Conservation (phyloP, 2,888 invertebrate genomes). For the Nymphalis urticae region DNA sequence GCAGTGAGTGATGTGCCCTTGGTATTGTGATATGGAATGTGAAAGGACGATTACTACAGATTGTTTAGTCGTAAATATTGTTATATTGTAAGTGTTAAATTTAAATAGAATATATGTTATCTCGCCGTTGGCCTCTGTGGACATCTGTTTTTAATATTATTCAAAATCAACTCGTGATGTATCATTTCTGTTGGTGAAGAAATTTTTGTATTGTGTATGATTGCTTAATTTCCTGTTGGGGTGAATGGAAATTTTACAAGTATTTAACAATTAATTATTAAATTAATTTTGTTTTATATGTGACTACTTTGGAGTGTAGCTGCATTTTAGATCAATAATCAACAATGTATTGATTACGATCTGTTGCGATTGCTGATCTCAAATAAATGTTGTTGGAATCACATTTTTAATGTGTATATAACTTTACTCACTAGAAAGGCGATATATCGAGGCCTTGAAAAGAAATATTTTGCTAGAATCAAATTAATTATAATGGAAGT, state of each 20-base stretch:
- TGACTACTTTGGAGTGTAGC: constrained; percentile 44
- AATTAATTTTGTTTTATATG: constrained; percentile 44
- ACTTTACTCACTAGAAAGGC: constrained; percentile 55
- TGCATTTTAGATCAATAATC: constrained; percentile 43
- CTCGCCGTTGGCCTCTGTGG: constrained; percentile 59
- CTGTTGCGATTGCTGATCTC: constrained; percentile 59
- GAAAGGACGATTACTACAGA: constrained; percentile 52
- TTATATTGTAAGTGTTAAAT: constrained; percentile 73
- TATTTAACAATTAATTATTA: constrained; percentile 18
- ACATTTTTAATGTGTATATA: constrained; percentile 47
- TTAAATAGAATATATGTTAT: constrained; percentile 66
- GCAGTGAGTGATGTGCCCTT: constrained; percentile 61
- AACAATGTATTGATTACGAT: constrained; percentile 47
- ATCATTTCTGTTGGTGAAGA: constrained; percentile 31
- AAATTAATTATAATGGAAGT: constrained; percentile 68
- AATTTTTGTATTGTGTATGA: constrained; percentile 39
- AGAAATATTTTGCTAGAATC: constrained; percentile 41
- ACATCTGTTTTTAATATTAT: constrained; percentile 78
- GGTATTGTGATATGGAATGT: constrained; percentile 66
- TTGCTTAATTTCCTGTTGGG: constrained; percentile 42
- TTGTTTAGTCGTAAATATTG: constrained; percentile 67
- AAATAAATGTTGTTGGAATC: constrained; percentile 56
- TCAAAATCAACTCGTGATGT: constrained; percentile 58
- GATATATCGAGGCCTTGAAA: constrained; percentile 64
- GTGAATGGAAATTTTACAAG: constrained; percentile 29